phyloP scores from a whole-genome alignment of 2,113 vertebrate genomes.

The Phalacrocorax brasilianus region DNA sequence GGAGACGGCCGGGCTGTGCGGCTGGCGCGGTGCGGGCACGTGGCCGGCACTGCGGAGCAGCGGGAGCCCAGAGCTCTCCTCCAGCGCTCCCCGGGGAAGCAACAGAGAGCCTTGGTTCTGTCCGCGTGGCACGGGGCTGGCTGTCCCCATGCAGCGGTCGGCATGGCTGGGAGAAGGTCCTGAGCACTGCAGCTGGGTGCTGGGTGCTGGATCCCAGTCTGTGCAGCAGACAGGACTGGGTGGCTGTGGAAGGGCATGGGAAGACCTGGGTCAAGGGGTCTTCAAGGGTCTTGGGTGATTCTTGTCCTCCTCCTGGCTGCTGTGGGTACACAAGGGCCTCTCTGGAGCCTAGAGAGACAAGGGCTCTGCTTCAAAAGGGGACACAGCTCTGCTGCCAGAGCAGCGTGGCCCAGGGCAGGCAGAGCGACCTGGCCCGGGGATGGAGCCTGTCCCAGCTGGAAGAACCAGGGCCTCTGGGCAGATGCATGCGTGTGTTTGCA shows the following conservation, averaged over 20 bases:
- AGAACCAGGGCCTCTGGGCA: not conserved
- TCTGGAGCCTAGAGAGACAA: not conserved
- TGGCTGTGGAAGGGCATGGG: not conserved
- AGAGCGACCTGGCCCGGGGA: not conserved
- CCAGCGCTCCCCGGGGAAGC: not conserved
- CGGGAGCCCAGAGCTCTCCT: not conserved
- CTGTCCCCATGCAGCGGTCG: not conserved
- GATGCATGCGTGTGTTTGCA: not conserved
- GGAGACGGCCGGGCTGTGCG: not conserved
- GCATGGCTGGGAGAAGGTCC: not conserved
- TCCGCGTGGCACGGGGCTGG: not conserved
- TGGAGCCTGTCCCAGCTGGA: not conserved
- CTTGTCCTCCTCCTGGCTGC: not conserved
- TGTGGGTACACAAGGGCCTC: not conserved
- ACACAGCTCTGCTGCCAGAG: not conserved
- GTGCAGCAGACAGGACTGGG: not conserved
- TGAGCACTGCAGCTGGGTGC: not conserved
- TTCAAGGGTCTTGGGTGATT: not conserved
- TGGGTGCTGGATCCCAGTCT: not conserved
- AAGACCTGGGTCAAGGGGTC: not conserved
- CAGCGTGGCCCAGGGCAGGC: not conserved
- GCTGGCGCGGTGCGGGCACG: fast-evolving
- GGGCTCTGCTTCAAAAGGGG: not conserved
- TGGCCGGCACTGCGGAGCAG: not conserved
- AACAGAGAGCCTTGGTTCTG: not conserved